Percentiles rank a stretch among this genome's conserved stretches.
Evolutionary conservation across 2,797 vertebrate species (phyloP).

Genomic region (Taenioides sp.): DNA sequence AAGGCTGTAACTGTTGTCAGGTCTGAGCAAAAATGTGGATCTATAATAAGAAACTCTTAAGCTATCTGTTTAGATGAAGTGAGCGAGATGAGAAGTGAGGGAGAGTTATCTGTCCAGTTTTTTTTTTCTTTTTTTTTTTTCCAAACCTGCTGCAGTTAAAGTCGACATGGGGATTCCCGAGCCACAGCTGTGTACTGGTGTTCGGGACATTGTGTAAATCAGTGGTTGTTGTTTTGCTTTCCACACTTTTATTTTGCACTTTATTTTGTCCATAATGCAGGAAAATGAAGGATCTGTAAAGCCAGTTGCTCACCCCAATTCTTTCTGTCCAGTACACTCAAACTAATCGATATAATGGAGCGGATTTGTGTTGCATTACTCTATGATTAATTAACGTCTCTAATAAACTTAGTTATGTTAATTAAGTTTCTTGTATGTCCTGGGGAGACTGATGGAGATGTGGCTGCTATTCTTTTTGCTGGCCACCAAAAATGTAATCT

Average conservation of each 20-base stretch:
- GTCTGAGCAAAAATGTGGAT: slow-evolving; percentile 48
- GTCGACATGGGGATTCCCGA: slow-evolving; percentile 68
- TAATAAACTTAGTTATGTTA: neutral
- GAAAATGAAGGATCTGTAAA: neutral
- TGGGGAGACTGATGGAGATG: neutral
- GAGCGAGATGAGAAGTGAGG: slow-evolving; percentile 21
- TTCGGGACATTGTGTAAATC: slow-evolving; percentile 73
- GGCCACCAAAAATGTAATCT: no score
- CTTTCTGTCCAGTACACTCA: neutral
- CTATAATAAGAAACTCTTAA: slow-evolving; percentile 72
- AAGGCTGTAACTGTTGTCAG: slow-evolving; percentile 48
- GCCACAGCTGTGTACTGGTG: slow-evolving; percentile 71
- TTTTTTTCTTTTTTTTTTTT: slow-evolving; percentile 15
- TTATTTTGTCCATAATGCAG: neutral
- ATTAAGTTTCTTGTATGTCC: neutral
- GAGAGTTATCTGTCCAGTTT: slow-evolving; percentile 54
- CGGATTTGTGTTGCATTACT: neutral
- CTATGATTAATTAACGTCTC: neutral
- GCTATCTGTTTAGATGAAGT: slow-evolving; percentile 56
- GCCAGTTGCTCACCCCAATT: neutral
- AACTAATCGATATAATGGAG: neutral
- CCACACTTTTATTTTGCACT: neutral
- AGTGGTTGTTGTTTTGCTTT: slow-evolving; percentile 61
- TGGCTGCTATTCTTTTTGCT: no score
- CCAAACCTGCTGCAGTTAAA: slow-evolving; percentile 51